Evolutionary conservation across 2,113 vertebrate genomes (phyloP), one percentile per base, ranked within the genome.

Genomic region (Motacilla tschutschensis): DNA sequence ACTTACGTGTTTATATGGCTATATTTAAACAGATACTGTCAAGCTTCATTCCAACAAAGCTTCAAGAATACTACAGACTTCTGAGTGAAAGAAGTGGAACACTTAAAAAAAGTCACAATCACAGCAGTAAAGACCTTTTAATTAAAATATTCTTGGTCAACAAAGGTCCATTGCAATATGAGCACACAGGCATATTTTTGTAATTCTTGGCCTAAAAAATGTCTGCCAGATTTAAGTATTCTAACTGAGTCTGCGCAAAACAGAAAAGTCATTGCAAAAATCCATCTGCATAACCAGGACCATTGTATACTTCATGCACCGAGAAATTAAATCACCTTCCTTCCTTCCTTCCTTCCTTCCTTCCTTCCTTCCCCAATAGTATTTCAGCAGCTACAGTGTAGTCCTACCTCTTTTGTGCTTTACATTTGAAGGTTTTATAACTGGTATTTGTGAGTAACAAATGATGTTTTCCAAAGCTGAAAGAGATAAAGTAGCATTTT

Each of bases 21-120:
- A 89, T 91, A 94, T 93, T 92, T 93, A 93, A 94, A 93, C 66
- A 76, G 76, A 92, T 87, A 94, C 88, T 91, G 75, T 95, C 87
- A 93, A 76, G 29, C 3, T 64, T 78, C 17, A 16, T 92, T 82
- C 38, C 58, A 86, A 82, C 53, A 89, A 72, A 92, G 85, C 83
- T 75, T 91, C 78, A 91, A 91, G 79, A 88, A 88, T 73, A 64
- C 64, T 85, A 92, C 79, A 85, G 66, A 87, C 54, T 89, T 90
- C 75, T 81, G 60, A 90, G 11, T 64, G 41, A 67, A 89, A 92
- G 83, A 92, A 73, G 20, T n/a, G 6, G 25, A 85, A 63, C 0
- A 4, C 9, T 8, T 25, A 43, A 55, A 21, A 48, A 66, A 73
- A 79, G 20, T 33, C 4, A 26, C 41, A 69, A 69, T 25, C 62